Percentiles rank a stretch among this genome's conserved stretches.
phyloP scores from a whole-genome alignment of 2,113 vertebrate genomes.

The Anguilla japonica region DNA sequence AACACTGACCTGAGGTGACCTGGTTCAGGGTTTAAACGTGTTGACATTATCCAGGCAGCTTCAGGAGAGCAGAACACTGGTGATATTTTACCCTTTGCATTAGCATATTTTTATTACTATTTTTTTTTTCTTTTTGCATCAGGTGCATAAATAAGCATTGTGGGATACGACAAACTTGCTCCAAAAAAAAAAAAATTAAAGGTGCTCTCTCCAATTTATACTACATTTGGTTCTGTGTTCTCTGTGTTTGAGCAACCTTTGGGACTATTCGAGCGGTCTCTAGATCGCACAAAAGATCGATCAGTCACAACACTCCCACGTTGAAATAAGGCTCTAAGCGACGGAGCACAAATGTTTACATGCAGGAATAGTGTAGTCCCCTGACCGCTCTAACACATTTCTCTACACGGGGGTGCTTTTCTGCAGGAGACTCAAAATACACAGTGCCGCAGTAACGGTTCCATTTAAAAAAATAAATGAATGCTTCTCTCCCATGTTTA shows the following conservation, averaged over 20 bases:
- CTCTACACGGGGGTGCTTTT: no score
- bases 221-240: background rate
- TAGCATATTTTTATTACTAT: background rate
- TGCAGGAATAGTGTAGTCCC: background rate
- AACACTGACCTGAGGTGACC: background rate
- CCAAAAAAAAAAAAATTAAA: background rate
- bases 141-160: background rate
- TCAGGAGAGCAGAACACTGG: background rate
- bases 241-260: background rate
- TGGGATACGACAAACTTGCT: background rate
- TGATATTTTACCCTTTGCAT: no score
- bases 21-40: background rate
- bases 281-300: background rate
- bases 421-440: no score
- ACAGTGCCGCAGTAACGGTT: no score
- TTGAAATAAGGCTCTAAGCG: background rate
- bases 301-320: background rate
- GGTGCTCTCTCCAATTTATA: background rate
- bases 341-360: background rate
- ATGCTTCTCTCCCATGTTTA: no score
- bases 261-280: background rate
- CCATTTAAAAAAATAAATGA: no score
- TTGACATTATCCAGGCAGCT: background rate
- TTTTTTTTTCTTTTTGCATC: background rate
- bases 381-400: background rate